These are phyloP conservation scores for Drosophila infuscata DNA, from an alignment of 2,888 invertebrate genomes.

Conservation along the genomic window DNA sequence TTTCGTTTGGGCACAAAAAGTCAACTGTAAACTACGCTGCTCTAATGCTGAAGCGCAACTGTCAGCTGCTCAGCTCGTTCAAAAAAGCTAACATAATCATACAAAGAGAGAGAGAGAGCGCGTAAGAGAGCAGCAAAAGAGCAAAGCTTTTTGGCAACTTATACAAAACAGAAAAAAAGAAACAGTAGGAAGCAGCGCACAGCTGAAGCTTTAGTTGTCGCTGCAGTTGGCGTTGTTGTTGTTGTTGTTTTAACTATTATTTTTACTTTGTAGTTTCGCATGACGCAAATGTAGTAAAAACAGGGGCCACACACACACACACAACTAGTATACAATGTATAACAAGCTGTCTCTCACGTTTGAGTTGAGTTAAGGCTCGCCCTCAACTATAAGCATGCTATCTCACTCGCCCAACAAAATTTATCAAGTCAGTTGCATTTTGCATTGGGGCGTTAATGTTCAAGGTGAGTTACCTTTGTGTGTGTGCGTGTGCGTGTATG, in stretches of 20 bases:
- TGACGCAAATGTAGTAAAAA: conserved; percentile 71
- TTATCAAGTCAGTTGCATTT: conserved; percentile 73
- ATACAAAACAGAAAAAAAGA: neutral
- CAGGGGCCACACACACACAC: conserved; percentile 29
- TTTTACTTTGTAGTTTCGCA: conserved; percentile 43
- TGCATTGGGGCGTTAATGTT: conserved; percentile 81
- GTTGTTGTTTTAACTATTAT: conserved; percentile 51
- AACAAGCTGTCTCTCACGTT: conserved; percentile 66
- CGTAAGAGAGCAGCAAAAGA: conserved; percentile 18
- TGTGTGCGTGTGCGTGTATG: conserved; percentile 33
- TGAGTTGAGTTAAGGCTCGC: conserved; percentile 50
- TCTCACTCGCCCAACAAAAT: conserved; percentile 51
- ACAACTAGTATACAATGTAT: conserved; percentile 29
- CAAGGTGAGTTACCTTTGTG: conserved; percentile 77
- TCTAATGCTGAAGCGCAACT: conserved; percentile 76
- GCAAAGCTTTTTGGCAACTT: conserved; percentile 49
- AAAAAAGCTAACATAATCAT: conserved; percentile 45
- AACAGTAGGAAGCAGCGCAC: conserved; percentile 50
- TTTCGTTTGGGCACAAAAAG: conserved; percentile 70
- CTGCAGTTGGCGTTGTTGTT: conserved; percentile 53
- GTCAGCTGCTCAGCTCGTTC: conserved; percentile 76
- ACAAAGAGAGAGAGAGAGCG: conserved; percentile 12
- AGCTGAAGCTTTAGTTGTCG: conserved; percentile 47
- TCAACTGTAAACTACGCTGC: conserved; percentile 71
- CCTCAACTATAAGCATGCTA: conserved; percentile 1